These are phyloP conservation scores for Pterocles burchelli DNA, from an alignment of 2,113 vertebrate species.

Conservation along the genomic window DNA sequence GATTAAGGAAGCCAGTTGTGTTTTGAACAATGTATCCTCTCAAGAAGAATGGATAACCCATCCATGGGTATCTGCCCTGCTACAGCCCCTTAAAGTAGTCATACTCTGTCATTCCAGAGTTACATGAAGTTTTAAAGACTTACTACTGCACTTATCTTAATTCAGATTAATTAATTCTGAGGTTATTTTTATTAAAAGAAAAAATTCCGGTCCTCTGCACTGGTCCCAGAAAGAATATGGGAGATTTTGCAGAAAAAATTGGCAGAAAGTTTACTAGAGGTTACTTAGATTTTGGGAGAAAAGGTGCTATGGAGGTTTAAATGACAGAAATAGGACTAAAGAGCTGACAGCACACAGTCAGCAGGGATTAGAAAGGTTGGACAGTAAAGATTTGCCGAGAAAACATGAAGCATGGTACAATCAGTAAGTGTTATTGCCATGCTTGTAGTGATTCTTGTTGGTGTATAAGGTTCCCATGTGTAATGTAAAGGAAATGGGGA, in stretches of 20 bases:
- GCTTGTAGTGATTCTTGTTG: slow-evolving; percentile 5
- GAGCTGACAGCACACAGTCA: neutral
- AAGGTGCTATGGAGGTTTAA: neutral
- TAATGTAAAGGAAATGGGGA: slow-evolving; percentile 49
- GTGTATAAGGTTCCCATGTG: slow-evolving; percentile 5
- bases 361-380: slow-evolving; percentile 13
- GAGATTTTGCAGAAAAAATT: neutral
- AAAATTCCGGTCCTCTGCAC: neutral
- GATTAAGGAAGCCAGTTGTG: neutral
- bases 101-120: neutral
- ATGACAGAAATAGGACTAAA: neutral
- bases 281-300: neutral
- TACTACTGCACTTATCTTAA: neutral
- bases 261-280: neutral
- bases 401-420: neutral
- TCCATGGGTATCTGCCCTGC: neutral
- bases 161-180: neutral
- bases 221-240: neutral
- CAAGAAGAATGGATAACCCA: neutral
- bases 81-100: neutral
- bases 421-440: slow-evolving; percentile 20
- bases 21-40: neutral
- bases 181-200: neutral
- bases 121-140: neutral
- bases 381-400: slow-evolving; percentile 23